Base-by-base conservation (phyloP, 2,113 vertebrate species). In the Lophotis ruficrista region DNA sequence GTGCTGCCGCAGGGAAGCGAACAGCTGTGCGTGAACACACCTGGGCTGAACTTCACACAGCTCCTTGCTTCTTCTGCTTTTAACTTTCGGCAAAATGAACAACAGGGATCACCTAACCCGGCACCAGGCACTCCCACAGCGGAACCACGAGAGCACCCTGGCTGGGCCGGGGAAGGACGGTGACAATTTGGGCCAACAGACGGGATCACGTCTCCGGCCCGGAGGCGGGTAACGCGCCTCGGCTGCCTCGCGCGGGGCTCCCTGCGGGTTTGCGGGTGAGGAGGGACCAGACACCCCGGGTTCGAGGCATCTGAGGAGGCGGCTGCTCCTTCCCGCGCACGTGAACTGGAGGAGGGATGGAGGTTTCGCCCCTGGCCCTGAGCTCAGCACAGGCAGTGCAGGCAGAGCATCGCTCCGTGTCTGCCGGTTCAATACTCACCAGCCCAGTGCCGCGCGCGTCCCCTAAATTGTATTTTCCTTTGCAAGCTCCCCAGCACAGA, bases 231-330 rank as follows among this genome's bases (percentile, higher is more conserved):
- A 45, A 27, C 1, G 2, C 22, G 5, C 22, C 53, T 37, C n/a
- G 19, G 33, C n/a, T 10, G 8, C 3, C 1, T 33, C 1, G 3
- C 4, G 1, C 3, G 6, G 24, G 33, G 21, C 10, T 6, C 13
- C 6, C 20, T 18, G 27, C 21, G 41, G 30, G 25, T 31, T 77
- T 69, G n/a, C 10, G 79, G 37, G 19, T 27, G 72, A 48, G 18
- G 12, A 45, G 20, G 14, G 20, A 31, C 18, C 31, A 23, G 48
- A 18, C 2, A 65, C 5, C 4, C 10, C 1, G 1, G 4, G 14
- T 35, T 73, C 13, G 37, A 69, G 50, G 21, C 22, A 18, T 15
- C 21, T 69, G 12, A 27, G 37, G 25, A 70, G 10, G 10, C 25
- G 11, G 3, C 22, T 54, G 1, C 17, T 75, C 27, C 47, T 12